Base-by-base conservation (phyloP, 2,888 invertebrate species). In the Acanthosepion esculentum region DNA sequence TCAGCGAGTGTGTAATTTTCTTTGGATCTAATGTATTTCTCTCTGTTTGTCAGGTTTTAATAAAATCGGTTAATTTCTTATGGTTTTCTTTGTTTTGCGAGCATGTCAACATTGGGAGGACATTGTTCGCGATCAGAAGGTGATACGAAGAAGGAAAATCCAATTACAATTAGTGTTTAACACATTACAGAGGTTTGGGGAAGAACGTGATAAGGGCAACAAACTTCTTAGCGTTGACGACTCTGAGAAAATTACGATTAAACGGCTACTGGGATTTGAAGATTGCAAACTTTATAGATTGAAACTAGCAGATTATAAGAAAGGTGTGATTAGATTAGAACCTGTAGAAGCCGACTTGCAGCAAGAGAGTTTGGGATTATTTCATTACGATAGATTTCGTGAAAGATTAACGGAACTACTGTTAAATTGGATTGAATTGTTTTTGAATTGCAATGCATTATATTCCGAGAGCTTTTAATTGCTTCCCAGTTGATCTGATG, bases 131-230 rank as follows among this genome's bases (percentile, higher is more conserved):
- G 78, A 78, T 78, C 15, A 33, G 78, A 78, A 78, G 18, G 78
- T 33, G 78, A 78, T 78, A 78, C n/a, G 78, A 78, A n/a, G 78
- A n/a, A 78, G 78, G 3, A n/a, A 12, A 78, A 78, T 78, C n/a
- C n/a, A 78, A 78, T 78, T 78, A 78, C 78, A 78, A 78, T 78
- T 78, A 78, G 78, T 78, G 78, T 78, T 78, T 78, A 33, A 78
- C 78, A 78, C 78, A 78, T 78, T 78, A 78, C 78, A 78, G n/a
- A 78, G n/a, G 12, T 78, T 78, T 78, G 33, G 15, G n/a, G 33
- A n/a, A n/a, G n/a, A 78, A n/a, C 15, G 18, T 78, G 78, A 78
- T 78, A 33, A 78, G n/a, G 78, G 33, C 78, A 78, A 78, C n/a
- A 78, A 33, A 78, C 78, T n/a, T 78, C 78, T 33, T 78, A 78